Evolutionary conservation across 2,113 vertebrate genomes (phyloP).

Genomic region (Heteronetta atricapilla): DNA sequence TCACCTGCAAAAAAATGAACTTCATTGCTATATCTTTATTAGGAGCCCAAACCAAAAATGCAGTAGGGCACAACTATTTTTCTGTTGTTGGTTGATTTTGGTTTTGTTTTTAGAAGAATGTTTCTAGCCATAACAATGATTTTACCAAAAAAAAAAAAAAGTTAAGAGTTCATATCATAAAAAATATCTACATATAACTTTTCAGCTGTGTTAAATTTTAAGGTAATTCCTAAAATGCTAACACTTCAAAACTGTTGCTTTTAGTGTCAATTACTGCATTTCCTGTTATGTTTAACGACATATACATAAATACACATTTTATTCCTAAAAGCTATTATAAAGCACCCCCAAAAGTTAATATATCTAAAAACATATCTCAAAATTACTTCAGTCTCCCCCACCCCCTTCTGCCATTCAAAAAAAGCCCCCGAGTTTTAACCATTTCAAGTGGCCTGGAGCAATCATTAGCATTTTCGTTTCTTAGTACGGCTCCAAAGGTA

Average conservation of each 20-base stretch:
- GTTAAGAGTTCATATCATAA: not conserved
- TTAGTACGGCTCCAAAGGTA: slow-evolving; percentile 10
- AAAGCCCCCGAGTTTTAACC: slow-evolving; percentile 5
- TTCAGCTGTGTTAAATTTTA: slow-evolving; percentile 1
- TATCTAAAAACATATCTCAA: not conserved
- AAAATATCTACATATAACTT: not conserved
- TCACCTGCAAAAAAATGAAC: not conserved
- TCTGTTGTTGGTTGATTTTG: not conserved
- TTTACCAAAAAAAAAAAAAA: not conserved
- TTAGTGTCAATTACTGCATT: not conserved
- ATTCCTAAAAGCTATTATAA: not conserved
- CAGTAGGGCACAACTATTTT: not conserved
- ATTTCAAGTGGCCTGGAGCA: slow-evolving; percentile 46
- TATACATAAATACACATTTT: not conserved
- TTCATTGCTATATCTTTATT: not conserved
- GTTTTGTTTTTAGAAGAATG: not conserved
- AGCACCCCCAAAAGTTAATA: slow-evolving; percentile 3
- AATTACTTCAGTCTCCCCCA: not conserved
- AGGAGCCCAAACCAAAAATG: slow-evolving; percentile 2
- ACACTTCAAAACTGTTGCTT: slow-evolving; percentile 15
- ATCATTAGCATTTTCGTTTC: slow-evolving; percentile 45
- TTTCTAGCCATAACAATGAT: not conserved
- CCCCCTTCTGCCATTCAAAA: slow-evolving; percentile 4
- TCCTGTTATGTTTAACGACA: not conserved
- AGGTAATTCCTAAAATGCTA: not conserved